Evolutionary conservation across 2,113 vertebrate genomes (phyloP), one percentile per base, ranked within the genome.

Genomic region (Arenaria interpres): DNA sequence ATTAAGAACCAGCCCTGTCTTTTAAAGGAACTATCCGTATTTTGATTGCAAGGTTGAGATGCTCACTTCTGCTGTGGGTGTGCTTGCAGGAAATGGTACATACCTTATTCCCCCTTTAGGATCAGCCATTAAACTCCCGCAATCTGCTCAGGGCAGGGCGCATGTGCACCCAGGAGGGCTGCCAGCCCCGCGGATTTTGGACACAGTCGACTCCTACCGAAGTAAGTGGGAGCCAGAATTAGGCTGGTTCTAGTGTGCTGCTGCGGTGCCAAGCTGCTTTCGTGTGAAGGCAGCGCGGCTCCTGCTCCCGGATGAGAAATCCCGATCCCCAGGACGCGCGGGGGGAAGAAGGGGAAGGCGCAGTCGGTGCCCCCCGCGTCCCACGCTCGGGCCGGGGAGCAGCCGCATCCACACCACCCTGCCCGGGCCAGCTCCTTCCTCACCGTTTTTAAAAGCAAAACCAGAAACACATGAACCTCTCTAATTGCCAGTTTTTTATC

Each of bases 251-350:
- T 5, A 43, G 2, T 2, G 2, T 2, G 7, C 33, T 1, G 4
- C 23, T 25, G 22, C 2, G 1, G 27, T 3, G 5, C 54, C 4
- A 4, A 35, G 69, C 69, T 41, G 60, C 56, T 51, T 23, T 19
- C 39, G 5, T 1, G 4, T 0, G 1, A 22, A 4, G 0, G 19
- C 41, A 57, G 62, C 33, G 8, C 0, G 0, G 30, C 14, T 73
- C 24, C 30, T 0, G 5, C 67, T n/a, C 5, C 0, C 2, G 51
- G 43, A 21, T 4, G 43, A 30, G 41, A 6, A 8, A 18, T 14
- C 30, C 21, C 28, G 19, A 18, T 41, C 32, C 72, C 1, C 5
- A 46, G 66, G 60, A 37, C 4, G 50, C 6, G 1, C 0, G 2
- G 13, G 2, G 43, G 43, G 27, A 69, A 24, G 37, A 60, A 1